Evolutionary conservation across 2,888 invertebrate genomes (phyloP).

Genomic region (Drosophila sordidapex): DNA sequence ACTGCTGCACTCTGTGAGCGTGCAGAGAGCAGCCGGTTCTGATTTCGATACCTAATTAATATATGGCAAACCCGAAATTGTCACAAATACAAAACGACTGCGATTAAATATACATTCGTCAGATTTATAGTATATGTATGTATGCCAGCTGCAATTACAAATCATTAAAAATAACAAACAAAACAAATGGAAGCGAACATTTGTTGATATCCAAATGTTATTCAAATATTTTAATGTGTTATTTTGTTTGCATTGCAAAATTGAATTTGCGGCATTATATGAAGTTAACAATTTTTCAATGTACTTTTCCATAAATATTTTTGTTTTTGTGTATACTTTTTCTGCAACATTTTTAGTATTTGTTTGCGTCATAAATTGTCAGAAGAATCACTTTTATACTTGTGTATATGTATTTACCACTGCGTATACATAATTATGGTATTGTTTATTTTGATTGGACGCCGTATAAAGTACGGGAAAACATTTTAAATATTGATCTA

Average conservation of each 20-base stretch:
- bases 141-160: constrained; percentile 17
- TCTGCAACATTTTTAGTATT: background rate
- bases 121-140: constrained; percentile 24
- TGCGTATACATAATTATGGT: constrained; percentile 12
- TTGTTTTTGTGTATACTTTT: background rate
- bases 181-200: constrained; percentile 3
- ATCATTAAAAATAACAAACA: constrained; percentile 25
- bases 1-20: constrained; percentile 9
- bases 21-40: constrained; percentile 38
- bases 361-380: background rate
- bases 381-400: background rate
- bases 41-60: constrained; percentile 46
- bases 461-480: background rate
- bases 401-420: background rate
- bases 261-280: background rate
- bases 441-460: constrained; percentile 17
- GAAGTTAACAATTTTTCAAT: background rate
- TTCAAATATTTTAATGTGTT: constrained; percentile 9
- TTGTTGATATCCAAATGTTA: background rate
- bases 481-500: background rate
- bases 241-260: background rate
- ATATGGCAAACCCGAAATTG: constrained; percentile 27
- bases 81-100: constrained; percentile 42
- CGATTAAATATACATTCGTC: background rate
- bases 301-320: background rate